Percentiles rank a stretch among this genome's conserved stretches.
phyloP scores from a whole-genome alignment of 2,888 invertebrate genomes.

The Plagiodera versicolora region DNA sequence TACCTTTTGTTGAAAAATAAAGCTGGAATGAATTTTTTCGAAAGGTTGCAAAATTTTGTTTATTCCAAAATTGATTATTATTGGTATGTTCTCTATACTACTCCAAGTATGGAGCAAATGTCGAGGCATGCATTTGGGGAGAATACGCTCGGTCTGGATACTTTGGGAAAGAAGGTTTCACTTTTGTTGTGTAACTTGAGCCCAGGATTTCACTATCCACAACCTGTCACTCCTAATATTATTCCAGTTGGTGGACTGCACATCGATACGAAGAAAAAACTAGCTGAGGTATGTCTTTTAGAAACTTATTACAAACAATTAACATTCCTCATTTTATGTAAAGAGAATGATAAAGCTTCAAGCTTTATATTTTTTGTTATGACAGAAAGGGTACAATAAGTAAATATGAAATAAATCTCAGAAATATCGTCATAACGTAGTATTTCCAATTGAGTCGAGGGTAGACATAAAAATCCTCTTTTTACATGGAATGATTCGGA shows the following conservation, averaged over 20 bases:
- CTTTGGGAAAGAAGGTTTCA: slow-evolving; percentile 40
- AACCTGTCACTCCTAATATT: slow-evolving; percentile 47
- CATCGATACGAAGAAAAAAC: slow-evolving; percentile 34
- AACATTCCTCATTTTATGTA: no score
- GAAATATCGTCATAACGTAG: no score
- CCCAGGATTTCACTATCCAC: slow-evolving; percentile 42
- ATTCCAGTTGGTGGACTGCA: slow-evolving; percentile 51
- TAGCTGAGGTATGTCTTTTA: slow-evolving; percentile 47
- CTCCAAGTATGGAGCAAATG: slow-evolving; percentile 21
- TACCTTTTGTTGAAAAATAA: slow-evolving; percentile 25
- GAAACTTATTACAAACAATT: no score
- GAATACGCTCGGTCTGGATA: slow-evolving; percentile 33
- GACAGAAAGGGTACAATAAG: no score
- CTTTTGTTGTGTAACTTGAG: slow-evolving; percentile 45
- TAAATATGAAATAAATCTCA: no score
- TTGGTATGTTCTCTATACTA: background rate
- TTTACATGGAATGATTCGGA: no score
- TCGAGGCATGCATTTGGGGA: slow-evolving; percentile 33
- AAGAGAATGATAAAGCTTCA: no score
- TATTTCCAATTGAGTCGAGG: no score
- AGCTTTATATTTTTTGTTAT: no score
- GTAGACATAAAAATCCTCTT: no score
- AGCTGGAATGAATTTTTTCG: slow-evolving; percentile 31
- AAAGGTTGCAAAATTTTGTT: slow-evolving; percentile 35
- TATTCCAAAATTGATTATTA: slow-evolving; percentile 21